Base-by-base conservation (phyloP, 1,140 invertebrate species). In the Cydia pomonella region DNA sequence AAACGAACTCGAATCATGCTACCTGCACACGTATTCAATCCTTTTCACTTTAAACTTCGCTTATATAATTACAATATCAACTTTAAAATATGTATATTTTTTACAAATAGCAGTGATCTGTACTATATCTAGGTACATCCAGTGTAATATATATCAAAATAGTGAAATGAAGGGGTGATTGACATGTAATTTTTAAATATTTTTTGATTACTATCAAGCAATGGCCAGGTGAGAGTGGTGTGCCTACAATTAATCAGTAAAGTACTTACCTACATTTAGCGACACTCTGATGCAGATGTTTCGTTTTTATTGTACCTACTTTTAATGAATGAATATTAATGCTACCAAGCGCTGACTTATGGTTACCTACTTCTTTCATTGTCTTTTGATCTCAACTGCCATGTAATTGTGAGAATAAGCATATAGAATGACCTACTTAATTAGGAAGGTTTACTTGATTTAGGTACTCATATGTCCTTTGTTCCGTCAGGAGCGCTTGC, bases 201-300 rank as follows among this genome's bases (percentile, higher is more conserved):
- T 18, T 10, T 59, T 59, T 18, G 23, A 21, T 59, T 59, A 23
- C 9, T 13, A 18, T 23, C 18, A 59, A 59, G 21, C 18, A 18
- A 69, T 69, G 64, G 29, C 64, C 64, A 69, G 64, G 64, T 69
- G 64, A 69, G 64, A 69, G 23, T 13, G 4, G 64, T 69, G n/a
- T 23, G 21, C 18, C 10, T 23, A 59, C 53, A 53, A 18, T 18
- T 18, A 44, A 44, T 41, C 41, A 44, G 41, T 16, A 44, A 44
- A 44, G 12, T 44, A 44, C 41, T 12, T 41, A 44, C 4, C 9
- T 50, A 50, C 44, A 47, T 44, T 10, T 44, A 44, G 6, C 29
- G 2, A 2, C 6, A 33, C 2, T 33, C 29, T 33, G 29, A 2
- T 33, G 29, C 29, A 2, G 29, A 33, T 33, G 6, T 12, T 41